phyloP scores from a whole-genome alignment of 2,797 vertebrate species.

The Bovichtus variegatus region DNA sequence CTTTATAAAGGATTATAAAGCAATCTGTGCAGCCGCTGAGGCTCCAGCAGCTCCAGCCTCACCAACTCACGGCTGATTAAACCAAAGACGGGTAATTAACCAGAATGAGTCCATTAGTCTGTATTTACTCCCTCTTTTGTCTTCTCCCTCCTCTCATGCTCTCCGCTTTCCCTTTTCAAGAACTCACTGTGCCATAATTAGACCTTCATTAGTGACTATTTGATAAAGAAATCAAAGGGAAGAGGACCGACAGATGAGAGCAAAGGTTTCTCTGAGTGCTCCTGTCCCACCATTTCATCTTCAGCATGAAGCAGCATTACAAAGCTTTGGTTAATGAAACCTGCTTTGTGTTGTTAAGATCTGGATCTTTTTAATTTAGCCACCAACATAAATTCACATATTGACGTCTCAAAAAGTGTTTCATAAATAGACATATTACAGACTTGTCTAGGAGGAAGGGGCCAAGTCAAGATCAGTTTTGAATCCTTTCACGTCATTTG shows the following conservation, averaged over 20 bases:
- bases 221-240: conserved; percentile 40
- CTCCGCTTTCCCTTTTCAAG: not conserved
- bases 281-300: conserved; percentile 9
- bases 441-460: no score
- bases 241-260: conserved; percentile 16
- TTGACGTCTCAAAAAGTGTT: no score
- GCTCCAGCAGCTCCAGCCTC: not conserved
- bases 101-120: conserved; percentile 36
- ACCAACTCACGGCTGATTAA: not conserved
- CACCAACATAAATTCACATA: no score
- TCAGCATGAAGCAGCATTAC: not conserved
- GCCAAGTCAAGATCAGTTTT: no score
- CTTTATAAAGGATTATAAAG: conserved; percentile 10
- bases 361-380: no score
- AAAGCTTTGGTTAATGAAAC: not conserved
- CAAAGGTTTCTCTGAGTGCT: conserved; percentile 26
- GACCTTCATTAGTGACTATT: conserved; percentile 29
- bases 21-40: conserved; percentile 13
- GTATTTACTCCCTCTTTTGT: conserved; percentile 32
- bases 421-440: no score
- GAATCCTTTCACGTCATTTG: no score
- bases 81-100: conserved; percentile 17
- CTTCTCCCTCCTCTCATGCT: not conserved
- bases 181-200: conserved; percentile 3
- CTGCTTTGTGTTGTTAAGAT: no score